Evolutionary conservation across 2,113 vertebrate genomes (phyloP), one percentile per base, ranked within the genome.

Genomic region (Vulpes ferrilata): DNA sequence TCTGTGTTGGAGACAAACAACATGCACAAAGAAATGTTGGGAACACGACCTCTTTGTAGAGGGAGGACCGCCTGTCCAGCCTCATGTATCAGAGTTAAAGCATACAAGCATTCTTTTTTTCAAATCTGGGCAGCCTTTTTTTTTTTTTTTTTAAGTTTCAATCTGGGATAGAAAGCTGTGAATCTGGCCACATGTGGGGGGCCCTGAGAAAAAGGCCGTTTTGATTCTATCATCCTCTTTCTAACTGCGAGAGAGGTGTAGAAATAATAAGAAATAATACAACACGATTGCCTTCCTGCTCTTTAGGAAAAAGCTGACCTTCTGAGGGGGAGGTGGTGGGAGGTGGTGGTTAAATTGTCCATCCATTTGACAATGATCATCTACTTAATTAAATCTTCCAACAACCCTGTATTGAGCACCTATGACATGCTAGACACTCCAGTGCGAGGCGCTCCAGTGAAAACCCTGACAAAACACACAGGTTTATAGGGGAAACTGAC

Each of bases 1-100:
- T 97, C 97, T 96, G 95, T 97, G 94, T 74, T 95, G 57, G 96
- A 95, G 95, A 95, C 97, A 97, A 97, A 95, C 85, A 89, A 78
- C 69, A 43, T 76, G 85, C 95, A 95, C 89, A 97, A 67, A 92
- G 96, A 88, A 97, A 76, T 30, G 35, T 82, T 19, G 5, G 62
- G 79, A 92, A 97, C 92, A 96, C 32, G 11, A 87, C 79, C 95
- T 97, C 95, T 96, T 97, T 96, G 91, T 97, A 32, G 88, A 65
- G 48, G 19, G 2, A 4, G 53, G 69, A 78, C 89, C 64, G 93
- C 85, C 55, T 62, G 85, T 60, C 65, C 92, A 86, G 89, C 51
- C 65, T 53, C n/a, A 0, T 3, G 48, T 22, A 55, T 82, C 57
- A 17, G 53, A 73, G n/a, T 59, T 27, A 90, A 79, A 90, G 65